These are phyloP conservation scores for Ceuthmochares aereus DNA, from an alignment of 2,113 vertebrate genomes.

Conservation along the genomic window DNA sequence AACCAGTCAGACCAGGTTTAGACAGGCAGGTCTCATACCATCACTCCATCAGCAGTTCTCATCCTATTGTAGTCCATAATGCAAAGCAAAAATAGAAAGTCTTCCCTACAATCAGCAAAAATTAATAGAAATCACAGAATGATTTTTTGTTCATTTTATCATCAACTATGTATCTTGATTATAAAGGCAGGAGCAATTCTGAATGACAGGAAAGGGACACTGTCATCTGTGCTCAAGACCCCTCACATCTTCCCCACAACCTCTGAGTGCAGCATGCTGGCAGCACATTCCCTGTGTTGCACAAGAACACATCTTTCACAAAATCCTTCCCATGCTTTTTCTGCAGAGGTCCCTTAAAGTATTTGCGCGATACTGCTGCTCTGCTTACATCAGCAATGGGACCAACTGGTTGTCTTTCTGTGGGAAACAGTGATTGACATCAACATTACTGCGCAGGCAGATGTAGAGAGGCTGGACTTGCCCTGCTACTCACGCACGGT, in stretches of 20 bases:
- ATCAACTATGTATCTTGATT: neutral
- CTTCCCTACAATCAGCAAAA: neutral
- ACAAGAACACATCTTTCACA: neutral
- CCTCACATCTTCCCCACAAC: fast-evolving
- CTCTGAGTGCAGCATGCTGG: neutral
- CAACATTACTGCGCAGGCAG: fast-evolving
- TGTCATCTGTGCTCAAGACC: neutral
- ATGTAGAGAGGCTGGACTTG: neutral
- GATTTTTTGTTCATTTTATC: neutral
- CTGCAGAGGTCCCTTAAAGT: neutral
- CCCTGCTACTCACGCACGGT: fast-evolving
- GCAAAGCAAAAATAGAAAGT: neutral
- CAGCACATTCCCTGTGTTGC: fast-evolving
- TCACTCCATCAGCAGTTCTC: fast-evolving
- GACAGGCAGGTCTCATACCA: neutral
- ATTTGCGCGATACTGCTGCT: neutral
- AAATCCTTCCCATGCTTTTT: neutral
- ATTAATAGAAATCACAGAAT: neutral
- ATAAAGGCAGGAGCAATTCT: neutral
- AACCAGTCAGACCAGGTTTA: neutral
- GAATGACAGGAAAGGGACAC: neutral
- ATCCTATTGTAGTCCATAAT: neutral
- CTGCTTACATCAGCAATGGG: neutral
- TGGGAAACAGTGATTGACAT: neutral
- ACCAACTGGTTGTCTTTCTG: neutral